Percentiles rank a stretch among this genome's conserved stretches.
phyloP scores from a whole-genome alignment of 2,888 invertebrate species.

The Sinotaia quadrata region DNA sequence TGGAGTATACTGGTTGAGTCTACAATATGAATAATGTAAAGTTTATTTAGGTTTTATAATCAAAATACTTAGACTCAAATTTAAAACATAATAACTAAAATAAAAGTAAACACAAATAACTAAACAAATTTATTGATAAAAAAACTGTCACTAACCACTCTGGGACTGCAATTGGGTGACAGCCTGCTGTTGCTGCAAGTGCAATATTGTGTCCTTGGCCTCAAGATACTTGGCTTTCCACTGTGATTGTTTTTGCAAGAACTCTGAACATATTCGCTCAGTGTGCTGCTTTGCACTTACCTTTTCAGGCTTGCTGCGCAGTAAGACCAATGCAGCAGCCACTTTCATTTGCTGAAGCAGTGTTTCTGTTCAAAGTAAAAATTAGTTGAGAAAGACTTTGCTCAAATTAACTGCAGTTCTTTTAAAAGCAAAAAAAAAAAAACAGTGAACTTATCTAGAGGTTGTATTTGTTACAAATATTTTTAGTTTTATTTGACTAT shows the following conservation, averaged over 20 bases:
- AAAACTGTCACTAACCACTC: neutral
- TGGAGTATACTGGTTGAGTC: too few relatives aligned
- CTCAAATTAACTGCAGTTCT: neutral
- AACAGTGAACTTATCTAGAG: neutral
- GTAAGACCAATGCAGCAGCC: slow-evolving; percentile 16
- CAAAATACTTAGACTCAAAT: too few relatives aligned
- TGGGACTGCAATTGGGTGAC: neutral
- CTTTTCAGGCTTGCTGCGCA: slow-evolving; percentile 16
- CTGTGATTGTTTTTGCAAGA: slow-evolving; percentile 13
- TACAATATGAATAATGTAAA: too few relatives aligned
- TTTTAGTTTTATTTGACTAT: too few relatives aligned
- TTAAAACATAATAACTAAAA: too few relatives aligned
- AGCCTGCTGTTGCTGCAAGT: slow-evolving; percentile 14
- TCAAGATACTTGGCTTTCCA: slow-evolving; percentile 13
- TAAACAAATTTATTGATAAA: too few relatives aligned
- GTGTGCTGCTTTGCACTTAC: slow-evolving; percentile 1
- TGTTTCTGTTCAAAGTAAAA: neutral
- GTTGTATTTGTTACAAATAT: too few relatives aligned
- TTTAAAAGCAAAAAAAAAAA: neutral
- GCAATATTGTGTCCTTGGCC: slow-evolving; percentile 18
- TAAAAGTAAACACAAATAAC: too few relatives aligned
- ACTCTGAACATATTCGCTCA: slow-evolving; percentile 6
- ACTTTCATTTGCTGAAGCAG: slow-evolving; percentile 7
- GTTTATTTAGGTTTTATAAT: too few relatives aligned
- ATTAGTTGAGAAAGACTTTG: neutral